These are phyloP conservation scores for Anorthoa munda DNA, from an alignment of 2,888 invertebrate genomes.

Conservation along the genomic window DNA sequence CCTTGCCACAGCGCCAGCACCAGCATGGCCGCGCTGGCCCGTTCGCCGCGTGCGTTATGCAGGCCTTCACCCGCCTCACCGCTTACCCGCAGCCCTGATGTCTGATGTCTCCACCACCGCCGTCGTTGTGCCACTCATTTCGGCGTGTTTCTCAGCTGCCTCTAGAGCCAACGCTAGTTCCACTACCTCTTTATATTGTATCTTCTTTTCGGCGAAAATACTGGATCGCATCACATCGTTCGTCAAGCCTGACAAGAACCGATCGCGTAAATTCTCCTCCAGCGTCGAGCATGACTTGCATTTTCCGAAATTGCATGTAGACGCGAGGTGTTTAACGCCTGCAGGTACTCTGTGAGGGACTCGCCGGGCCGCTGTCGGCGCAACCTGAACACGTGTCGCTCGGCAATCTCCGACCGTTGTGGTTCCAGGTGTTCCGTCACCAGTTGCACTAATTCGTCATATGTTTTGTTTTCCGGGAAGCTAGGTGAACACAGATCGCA, in stretches of 20 bases:
- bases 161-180: too few species aligned
- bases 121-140: too few species aligned
- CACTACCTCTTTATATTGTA: too few species aligned
- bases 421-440: constrained; percentile 20
- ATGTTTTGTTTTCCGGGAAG: constrained; percentile 13
- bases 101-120: too few species aligned
- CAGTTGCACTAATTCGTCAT: background rate
- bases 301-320: constrained; percentile 15
- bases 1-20: too few species aligned
- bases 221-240: background rate
- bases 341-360: constrained; percentile 7
- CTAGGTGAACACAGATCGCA: constrained; percentile 13
- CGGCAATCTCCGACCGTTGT: constrained; percentile 17
- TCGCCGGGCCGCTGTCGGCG: constrained; percentile 13
- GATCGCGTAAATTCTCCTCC: constrained; percentile 3
- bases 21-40: too few species aligned
- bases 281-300: constrained; percentile 3
- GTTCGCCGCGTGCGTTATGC: too few species aligned
- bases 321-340: constrained; percentile 16
- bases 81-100: too few species aligned
- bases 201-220: background rate
- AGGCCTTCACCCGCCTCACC: too few species aligned
- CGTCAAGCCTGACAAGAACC: background rate
- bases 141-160: too few species aligned
- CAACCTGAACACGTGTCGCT: constrained; percentile 16